phyloP scores from a whole-genome alignment of 2,797 vertebrate genomes.

The Intellagama lesueurii region DNA sequence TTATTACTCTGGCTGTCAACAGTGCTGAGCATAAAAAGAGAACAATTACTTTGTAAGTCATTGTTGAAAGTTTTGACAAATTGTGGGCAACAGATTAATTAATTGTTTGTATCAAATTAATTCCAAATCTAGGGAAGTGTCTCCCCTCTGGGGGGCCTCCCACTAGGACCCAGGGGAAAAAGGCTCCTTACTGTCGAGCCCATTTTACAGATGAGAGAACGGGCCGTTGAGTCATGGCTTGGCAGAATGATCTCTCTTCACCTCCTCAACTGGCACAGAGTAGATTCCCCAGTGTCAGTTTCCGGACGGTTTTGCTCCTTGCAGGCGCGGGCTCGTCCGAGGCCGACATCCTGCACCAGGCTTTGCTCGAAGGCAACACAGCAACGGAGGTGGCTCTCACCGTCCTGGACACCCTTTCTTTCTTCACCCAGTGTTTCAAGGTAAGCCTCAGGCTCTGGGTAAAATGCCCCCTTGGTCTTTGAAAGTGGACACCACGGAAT shows the following conservation, averaged over 20 bases:
- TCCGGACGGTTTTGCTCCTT: not conserved
- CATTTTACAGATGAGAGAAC: no score
- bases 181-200: no score
- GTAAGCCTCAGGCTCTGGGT: conserved; percentile 71
- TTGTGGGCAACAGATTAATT: not conserved
- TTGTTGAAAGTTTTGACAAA: not conserved
- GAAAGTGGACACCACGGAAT: not conserved
- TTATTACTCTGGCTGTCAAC: no score
- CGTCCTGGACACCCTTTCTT: conserved; percentile 90
- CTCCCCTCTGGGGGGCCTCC: no score
- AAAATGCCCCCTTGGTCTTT: not conserved
- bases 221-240: no score
- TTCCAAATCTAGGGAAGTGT: no score
- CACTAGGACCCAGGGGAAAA: no score
- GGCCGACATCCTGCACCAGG: conserved; percentile 92
- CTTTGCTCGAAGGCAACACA: conserved; percentile 92
- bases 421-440: conserved; percentile 95
- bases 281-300: not conserved
- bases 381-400: conserved; percentile 91
- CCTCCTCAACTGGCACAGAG: no score
- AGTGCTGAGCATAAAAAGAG: no score
- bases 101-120: not conserved
- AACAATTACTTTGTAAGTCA: no score
- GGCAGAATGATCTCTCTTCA: no score
- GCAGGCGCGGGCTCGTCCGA: conserved; percentile 87